Conservation (phyloP, 2,113 vertebrate species). For the Coryphaenoides rupestris region DNA sequence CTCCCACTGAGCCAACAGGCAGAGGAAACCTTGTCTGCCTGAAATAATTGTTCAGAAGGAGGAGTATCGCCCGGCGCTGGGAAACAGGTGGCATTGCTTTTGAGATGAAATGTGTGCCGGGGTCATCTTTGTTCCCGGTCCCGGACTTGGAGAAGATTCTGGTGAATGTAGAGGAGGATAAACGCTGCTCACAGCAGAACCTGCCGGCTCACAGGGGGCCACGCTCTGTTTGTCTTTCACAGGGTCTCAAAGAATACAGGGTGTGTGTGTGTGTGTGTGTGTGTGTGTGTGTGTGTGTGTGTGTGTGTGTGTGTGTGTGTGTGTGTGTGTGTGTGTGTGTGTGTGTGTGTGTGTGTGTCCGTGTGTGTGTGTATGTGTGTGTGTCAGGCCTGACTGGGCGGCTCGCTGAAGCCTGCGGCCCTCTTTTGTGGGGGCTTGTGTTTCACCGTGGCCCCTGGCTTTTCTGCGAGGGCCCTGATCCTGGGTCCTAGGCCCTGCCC, state of each 20-base stretch:
- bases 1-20: constrained; percentile 33
- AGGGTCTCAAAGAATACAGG: constrained; percentile 20
- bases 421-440: constrained; percentile 69
- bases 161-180: constrained; percentile 45
- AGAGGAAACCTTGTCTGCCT: constrained; percentile 19
- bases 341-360: too few relatives aligned
- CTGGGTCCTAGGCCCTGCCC: constrained; percentile 61
- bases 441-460: constrained; percentile 66
- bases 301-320: too few relatives aligned
- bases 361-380: background rate
- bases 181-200: constrained; percentile 47
- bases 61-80: constrained; percentile 32
- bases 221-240: constrained; percentile 27
- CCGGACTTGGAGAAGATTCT: constrained; percentile 45
- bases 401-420: constrained; percentile 66
- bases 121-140: constrained; percentile 43
- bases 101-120: constrained; percentile 43
- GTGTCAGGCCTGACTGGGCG: constrained; percentile 54
- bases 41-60: constrained; percentile 38
- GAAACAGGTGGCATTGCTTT: constrained; percentile 52
- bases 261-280: too few relatives aligned
- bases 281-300: too few relatives aligned
- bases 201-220: constrained; percentile 49
- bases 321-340: too few relatives aligned
- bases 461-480: constrained; percentile 64